These are phyloP conservation scores for Umimayanthus chanpuru DNA, from an alignment of 92 coral and sea anemone genomes.

Conservation along the genomic window DNA sequence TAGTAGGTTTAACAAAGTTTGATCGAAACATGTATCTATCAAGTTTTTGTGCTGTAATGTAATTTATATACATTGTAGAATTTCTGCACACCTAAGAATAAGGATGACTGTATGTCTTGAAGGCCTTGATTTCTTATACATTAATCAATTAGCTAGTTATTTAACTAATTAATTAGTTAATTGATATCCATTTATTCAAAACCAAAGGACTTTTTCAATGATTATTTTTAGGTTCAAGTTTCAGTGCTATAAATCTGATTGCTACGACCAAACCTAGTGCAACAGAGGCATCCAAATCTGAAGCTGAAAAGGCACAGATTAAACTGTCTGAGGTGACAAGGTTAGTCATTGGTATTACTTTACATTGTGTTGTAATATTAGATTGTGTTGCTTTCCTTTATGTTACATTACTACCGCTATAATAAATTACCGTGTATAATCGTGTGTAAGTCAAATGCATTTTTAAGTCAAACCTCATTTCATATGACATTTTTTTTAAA, in stretches of 20 bases:
- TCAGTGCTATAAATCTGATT: slow-evolving; percentile 42
- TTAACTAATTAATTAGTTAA: not conserved
- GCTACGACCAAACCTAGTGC: slow-evolving; percentile 42
- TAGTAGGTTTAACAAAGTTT: not conserved
- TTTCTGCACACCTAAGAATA: no score
- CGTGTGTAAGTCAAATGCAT: no score
- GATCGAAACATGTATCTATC: not conserved
- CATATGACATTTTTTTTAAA: no score
- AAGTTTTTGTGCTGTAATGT: not conserved
- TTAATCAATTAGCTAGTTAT: no score
- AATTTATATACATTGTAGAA: not conserved
- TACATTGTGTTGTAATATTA: no score
- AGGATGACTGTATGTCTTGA: not conserved
- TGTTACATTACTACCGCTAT: no score
- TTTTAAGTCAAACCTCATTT: no score
- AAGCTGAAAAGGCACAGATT: slow-evolving; percentile 22
- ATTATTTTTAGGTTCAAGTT: slow-evolving; percentile 36
- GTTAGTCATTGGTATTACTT: not conserved
- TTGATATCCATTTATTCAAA: not conserved
- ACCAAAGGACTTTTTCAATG: not conserved
- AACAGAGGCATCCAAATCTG: slow-evolving; percentile 44
- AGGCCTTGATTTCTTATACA: no score
- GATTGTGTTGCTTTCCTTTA: no score
- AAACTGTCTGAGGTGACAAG: slow-evolving; percentile 30
- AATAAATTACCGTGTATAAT: no score